Base-by-base conservation (phyloP, 2,113 vertebrate genomes). In the Petromus typicus region DNA sequence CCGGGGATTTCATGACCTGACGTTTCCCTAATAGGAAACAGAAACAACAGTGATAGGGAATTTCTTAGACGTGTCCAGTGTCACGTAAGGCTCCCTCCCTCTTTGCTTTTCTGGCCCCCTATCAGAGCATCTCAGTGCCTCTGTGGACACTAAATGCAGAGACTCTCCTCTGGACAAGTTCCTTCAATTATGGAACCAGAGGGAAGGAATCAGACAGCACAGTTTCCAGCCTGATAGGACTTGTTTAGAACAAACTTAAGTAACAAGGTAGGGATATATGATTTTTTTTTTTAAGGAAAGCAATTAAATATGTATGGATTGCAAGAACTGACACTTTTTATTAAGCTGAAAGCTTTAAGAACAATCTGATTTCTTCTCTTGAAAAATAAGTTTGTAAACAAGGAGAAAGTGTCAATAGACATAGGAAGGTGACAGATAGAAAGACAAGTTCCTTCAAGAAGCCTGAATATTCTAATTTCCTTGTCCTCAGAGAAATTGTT, bases 401-500 rank as follows among this genome's bases (percentile, higher is more conserved):
- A 69, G 91, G 78, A 86, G 95, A 82, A 87, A 85, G 84, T 97
- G 96, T 97, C 96, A 96, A 94, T 14, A 97, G 96, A 97, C 59
- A 75, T 84, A 84, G 32, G 91, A 96, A 97, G 92, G 97, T 96
- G 96, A 97, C 95, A 96, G 95, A 97, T 64, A 93, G 95, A 93
- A 97, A 97, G 97, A 96, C 93, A 96, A 96, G 93, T 64, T 93
- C 86, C 90, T 98, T 97, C 93, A 97, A 91, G 91, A 98, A 96
- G 83, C 81, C 85, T 93, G 89, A 95, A 95, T 97, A 96, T 98
- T 97, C 97, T 97, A 97, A 96, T 98, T 97, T 97, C 98, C 98
- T 98, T 91, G 95, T 96, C 96, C 90, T 94, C 94, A 96, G 97
- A 97, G 97, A 97, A 97, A 98, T 98, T 97, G 97, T 98, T 98